Evolutionary conservation across 2,113 vertebrate species (phyloP), one percentile per base, ranked within the genome.

Genomic region (Toxotes chatareus): DNA sequence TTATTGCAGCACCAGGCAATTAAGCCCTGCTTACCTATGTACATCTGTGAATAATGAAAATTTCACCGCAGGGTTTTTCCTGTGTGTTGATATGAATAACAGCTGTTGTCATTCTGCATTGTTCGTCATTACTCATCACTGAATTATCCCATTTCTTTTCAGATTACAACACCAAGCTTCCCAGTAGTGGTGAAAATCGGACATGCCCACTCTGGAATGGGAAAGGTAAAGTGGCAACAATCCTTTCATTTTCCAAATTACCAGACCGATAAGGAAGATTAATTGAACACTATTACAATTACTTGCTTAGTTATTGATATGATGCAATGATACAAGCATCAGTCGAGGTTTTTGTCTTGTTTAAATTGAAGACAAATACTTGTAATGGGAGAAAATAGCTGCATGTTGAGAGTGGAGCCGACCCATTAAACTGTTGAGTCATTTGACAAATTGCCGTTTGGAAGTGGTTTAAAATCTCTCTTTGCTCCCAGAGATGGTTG

Each of bases 141-240:
- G 36, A 27, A 23, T 70, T 53, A 5, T 66, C 17, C 2, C 44
- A 4, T 76, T 75, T 51, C 34, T 87, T 95, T 93, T n/a, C 91
- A 99, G 98, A 96, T 99, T 61, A 96, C 97, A 65, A 96, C 97
- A 95, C 97, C 98, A 51, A 96, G 96, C 0, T 99, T 99, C 84
- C 98, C 98, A 2, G 98, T 99, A 3, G 98, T 99, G 77, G 98
- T 99, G 94, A 99, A 99, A 95, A 99, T 99, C 1, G 98, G 98
- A 92, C 98, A 99, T 7, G 98, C 98, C 86, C 98, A 99, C 90
- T 97, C 97, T 7, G 98, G 98, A 91, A 99, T 99, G 98, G 98
- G 98, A 93, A 99, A 99, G 97, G 98, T 99, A 95, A 92, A 3
- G 42, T 47, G 68, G 17, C 16, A 13, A 14, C 19, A 31, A 10